phyloP scores from a whole-genome alignment of 2,888 invertebrate genomes.

The Augochlorella aurata region DNA sequence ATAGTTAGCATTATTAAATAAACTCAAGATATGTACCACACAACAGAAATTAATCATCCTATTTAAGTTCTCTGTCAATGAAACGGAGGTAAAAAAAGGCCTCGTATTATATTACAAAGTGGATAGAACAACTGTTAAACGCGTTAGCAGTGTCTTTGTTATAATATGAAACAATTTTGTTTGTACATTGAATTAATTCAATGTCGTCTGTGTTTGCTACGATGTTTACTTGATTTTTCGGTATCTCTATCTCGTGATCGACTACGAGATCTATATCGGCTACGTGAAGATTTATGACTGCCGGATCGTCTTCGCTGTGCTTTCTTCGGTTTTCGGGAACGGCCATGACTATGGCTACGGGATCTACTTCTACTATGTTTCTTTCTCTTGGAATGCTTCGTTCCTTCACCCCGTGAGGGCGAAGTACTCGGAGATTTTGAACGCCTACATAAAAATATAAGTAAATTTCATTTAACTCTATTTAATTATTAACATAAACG shows the following conservation, averaged over 20 bases:
- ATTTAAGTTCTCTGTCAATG: constrained; percentile 38
- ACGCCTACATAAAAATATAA: constrained; percentile 61
- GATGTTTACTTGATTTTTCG: constrained; percentile 79
- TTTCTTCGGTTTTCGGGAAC: constrained; percentile 79
- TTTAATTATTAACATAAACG: not conserved
- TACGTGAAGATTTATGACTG: constrained; percentile 79
- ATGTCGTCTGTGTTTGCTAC: constrained; percentile 78
- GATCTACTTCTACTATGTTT: constrained; percentile 82
- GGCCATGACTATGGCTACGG: constrained; percentile 80
- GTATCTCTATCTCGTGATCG: constrained; percentile 79
- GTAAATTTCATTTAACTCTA: not conserved
- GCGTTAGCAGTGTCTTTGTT: constrained; percentile 31
- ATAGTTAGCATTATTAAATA: constrained; percentile 35
- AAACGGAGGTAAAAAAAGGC: constrained; percentile 53
- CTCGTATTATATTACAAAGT: constrained; percentile 45
- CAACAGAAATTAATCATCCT: constrained; percentile 41
- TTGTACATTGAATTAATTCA: constrained; percentile 52
- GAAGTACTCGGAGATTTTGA: constrained; percentile 78
- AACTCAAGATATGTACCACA: constrained; percentile 44
- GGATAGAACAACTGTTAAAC: constrained; percentile 18
- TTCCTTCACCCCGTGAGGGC: constrained; percentile 74
- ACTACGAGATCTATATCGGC: constrained; percentile 79
- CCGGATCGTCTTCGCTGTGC: constrained; percentile 77
- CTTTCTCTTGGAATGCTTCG: constrained; percentile 79
- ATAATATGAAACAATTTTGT: constrained; percentile 15